Evolutionary conservation across 1,140 invertebrate species (phyloP), one percentile per base, ranked within the genome.

Genomic region (Diorhabda carinulata): DNA sequence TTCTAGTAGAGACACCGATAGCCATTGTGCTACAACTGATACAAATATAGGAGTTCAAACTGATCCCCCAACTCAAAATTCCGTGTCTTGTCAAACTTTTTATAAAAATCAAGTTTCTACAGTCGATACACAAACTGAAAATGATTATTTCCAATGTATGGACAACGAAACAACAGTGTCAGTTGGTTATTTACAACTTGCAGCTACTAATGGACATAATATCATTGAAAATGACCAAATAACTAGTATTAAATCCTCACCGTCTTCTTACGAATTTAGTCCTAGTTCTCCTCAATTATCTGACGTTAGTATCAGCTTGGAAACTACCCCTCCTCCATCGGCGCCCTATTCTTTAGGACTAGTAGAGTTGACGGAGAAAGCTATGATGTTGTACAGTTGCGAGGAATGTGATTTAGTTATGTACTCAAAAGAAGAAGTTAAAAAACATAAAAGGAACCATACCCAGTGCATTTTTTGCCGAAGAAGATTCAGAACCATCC

Each of bases 391-490:
- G 3, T 42, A 43, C n/a, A 61, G 59, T 41, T 71, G 70, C 43
- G 59, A 57, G 40, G 52, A 43, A 9, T 71, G 70, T 40, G 66
- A 68, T 43, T 61, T 58, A 8, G 43, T 42, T 40, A 8, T 64
- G 5, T 71, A 64, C 44, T 64, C 45, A 3, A 68, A 71, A 63
- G 10, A 58, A 8, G 61, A 64, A 43, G 10, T 56, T 47, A 41
- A 4, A 43, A 45, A 5, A 3, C 70, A 71, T 43, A 68, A 43
- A 43, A 67, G 68, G 43, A 62, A 44, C 10, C 70, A 71, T 42
- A 71, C 68, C 66, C 40, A 44, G 10, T 71, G 70, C 43, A 7
- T 25, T 43, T 45, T 68, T 41, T 71, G 70, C 56, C 64, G 68
- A 42, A 67, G 64, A 57, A 68, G 47, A 59, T 71, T 71, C 43